These are phyloP conservation scores for Listronotus oregonensis DNA, from an alignment of 1,140 invertebrate genomes.

Conservation along the genomic window DNA sequence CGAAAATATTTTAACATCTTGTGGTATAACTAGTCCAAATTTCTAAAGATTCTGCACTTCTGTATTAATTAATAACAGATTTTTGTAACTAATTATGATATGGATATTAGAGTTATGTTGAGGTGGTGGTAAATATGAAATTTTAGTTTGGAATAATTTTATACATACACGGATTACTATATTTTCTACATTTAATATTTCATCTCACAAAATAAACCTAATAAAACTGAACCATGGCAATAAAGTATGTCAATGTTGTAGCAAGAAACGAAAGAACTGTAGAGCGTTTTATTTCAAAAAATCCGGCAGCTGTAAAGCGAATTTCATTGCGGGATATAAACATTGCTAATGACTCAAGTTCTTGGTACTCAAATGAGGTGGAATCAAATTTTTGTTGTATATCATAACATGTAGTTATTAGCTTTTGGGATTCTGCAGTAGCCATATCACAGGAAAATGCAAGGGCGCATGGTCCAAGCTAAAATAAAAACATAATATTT, in stretches of 20 bases:
- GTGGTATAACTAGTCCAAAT: too few relatives aligned
- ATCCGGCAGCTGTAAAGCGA: constrained; percentile 13
- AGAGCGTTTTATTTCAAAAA: constrained; percentile 23
- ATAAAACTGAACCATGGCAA: constrained; percentile 19
- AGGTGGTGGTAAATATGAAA: too few relatives aligned
- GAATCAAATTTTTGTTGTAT: constrained; percentile 1
- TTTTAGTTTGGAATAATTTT: too few relatives aligned
- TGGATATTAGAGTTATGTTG: too few relatives aligned
- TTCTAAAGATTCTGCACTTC: too few relatives aligned
- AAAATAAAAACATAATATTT: too few relatives aligned
- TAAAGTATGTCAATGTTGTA: constrained; percentile 11
- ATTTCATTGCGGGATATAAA: not conserved
- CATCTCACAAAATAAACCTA: too few relatives aligned
- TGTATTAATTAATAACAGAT: too few relatives aligned
- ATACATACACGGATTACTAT: too few relatives aligned
- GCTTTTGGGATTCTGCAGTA: not conserved
- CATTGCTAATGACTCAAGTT: constrained; percentile 1
- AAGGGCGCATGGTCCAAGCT: not conserved
- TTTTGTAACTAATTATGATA: too few relatives aligned
- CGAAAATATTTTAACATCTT: too few relatives aligned
- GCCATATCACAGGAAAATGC: constrained; percentile 7
- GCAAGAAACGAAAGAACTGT: constrained; percentile 12
- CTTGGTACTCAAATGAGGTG: not conserved
- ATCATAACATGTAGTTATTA: constrained; percentile 1
- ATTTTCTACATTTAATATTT: too few relatives aligned